Percentiles rank a stretch among this genome's conserved stretches.
Conservation (phyloP, 1,140 invertebrate species). For the Ephestia elutella region DNA sequence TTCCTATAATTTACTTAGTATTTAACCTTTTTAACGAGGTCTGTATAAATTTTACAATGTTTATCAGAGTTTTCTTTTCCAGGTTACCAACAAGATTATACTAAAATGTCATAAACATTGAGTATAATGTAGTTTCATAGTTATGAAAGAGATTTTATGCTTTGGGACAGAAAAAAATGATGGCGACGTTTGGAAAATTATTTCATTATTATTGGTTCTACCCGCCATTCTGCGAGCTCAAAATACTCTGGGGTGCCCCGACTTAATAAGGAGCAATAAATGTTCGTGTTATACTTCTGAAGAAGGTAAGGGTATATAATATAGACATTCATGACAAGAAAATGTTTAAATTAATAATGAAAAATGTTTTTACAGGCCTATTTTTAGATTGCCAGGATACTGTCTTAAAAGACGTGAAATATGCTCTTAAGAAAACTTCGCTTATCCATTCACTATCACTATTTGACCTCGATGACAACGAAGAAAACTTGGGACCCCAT, state of each 20-base stretch:
- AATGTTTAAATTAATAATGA: constrained; percentile 10
- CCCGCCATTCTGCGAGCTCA: constrained; percentile 61
- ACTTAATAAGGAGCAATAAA: constrained; percentile 57
- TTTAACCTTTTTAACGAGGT: too few relatives aligned
- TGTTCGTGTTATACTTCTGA: constrained; percentile 66
- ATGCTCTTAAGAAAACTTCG: constrained; percentile 54
- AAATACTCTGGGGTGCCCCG: constrained; percentile 64
- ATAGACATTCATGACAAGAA: not conserved
- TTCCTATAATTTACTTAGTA: too few relatives aligned
- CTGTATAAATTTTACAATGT: too few relatives aligned
- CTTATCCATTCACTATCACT: constrained; percentile 57
- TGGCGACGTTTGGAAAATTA: constrained; percentile 51
- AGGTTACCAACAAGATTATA: constrained; percentile 31
- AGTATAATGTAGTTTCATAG: constrained; percentile 52
- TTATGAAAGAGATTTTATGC: constrained; percentile 63
- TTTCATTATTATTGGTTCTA: constrained; percentile 61
- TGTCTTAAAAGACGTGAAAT: constrained; percentile 53
- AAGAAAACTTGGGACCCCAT: constrained; percentile 61
- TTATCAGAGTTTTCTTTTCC: constrained; percentile 37
- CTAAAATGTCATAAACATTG: constrained; percentile 41
- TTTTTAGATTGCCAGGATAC: constrained; percentile 66
- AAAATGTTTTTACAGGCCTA: constrained; percentile 44
- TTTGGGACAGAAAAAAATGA: constrained; percentile 49
- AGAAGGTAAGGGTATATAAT: constrained; percentile 45
- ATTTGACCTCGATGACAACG: constrained; percentile 58